phyloP scores from a whole-genome alignment of 2,797 vertebrate species.

The Lerista edwardsae region DNA sequence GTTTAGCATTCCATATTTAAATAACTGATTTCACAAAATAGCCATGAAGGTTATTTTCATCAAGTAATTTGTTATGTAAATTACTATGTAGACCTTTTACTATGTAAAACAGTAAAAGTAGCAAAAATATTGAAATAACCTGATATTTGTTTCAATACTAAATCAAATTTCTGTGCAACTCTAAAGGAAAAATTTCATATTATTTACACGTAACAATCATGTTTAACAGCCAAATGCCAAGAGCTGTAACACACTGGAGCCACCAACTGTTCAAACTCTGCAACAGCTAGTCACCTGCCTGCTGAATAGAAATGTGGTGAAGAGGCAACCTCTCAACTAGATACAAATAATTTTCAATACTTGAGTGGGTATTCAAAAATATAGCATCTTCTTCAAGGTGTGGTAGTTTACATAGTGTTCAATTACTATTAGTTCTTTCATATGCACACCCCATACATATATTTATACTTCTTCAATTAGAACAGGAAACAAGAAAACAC shows the following conservation, averaged over 20 bases:
- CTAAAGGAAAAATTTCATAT: background rate
- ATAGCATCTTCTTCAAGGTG: background rate
- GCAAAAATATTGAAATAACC: background rate
- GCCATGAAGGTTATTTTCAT: background rate
- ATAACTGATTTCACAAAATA: background rate
- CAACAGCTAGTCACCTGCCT: constrained; percentile 59
- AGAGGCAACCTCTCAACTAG: background rate
- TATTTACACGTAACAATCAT: background rate
- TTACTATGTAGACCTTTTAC: background rate
- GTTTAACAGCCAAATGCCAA: constrained; percentile 19
- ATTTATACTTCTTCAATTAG: background rate
- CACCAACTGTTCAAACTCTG: constrained; percentile 80
- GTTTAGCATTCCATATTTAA: background rate
- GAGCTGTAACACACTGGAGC: constrained; percentile 77
- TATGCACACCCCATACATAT: background rate
- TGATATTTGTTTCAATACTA: background rate
- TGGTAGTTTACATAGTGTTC: background rate
- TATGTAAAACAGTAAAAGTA: background rate
- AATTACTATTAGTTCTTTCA: background rate
- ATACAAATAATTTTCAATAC: background rate
- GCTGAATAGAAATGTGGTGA: background rate
- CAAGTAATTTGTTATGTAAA: background rate
- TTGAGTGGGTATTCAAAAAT: background rate
- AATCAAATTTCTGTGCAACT: background rate
- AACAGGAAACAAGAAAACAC: too few relatives aligned